These are phyloP conservation scores for Melipona bicolor DNA, from an alignment of 2,888 invertebrate genomes.

Conservation along the genomic window DNA sequence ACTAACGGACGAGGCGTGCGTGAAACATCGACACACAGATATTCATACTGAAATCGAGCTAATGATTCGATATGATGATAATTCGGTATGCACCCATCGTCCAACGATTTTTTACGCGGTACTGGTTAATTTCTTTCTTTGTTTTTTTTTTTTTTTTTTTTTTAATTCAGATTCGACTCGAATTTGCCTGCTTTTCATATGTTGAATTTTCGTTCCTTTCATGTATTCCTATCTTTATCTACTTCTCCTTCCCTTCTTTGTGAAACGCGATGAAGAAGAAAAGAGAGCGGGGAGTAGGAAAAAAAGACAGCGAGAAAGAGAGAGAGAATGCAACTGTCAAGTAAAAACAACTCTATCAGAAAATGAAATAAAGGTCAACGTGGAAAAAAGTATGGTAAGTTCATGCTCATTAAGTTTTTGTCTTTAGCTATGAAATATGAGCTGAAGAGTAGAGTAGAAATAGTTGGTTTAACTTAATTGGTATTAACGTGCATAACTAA, in stretches of 20 bases:
- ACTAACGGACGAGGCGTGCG: conserved; percentile 77
- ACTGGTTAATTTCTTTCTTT: neutral
- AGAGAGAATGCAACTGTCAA: neutral
- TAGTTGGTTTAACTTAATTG: no score
- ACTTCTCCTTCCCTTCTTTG: neutral
- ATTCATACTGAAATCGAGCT: conserved; percentile 61
- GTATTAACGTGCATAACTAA: no score
- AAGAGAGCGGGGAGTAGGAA: neutral
- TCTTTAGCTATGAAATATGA: neutral
- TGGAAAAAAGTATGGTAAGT: neutral
- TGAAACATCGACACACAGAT: conserved; percentile 75
- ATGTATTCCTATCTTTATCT: neutral
- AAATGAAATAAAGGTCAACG: neutral
- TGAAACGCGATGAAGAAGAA: neutral
- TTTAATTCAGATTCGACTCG: neutral
- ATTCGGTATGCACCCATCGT: conserved; percentile 21
- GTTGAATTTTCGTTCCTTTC: neutral
- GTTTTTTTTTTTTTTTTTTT: neutral
- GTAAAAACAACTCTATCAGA: neutral
- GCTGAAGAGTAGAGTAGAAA: neutral
- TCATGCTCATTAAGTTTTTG: neutral
- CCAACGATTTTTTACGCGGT: conserved; percentile 20
- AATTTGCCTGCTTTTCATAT: neutral
- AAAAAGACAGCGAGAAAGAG: neutral
- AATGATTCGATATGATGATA: conserved; percentile 25